phyloP scores from a whole-genome alignment of 2,797 vertebrate genomes.

The Bovichtus diacanthus region DNA sequence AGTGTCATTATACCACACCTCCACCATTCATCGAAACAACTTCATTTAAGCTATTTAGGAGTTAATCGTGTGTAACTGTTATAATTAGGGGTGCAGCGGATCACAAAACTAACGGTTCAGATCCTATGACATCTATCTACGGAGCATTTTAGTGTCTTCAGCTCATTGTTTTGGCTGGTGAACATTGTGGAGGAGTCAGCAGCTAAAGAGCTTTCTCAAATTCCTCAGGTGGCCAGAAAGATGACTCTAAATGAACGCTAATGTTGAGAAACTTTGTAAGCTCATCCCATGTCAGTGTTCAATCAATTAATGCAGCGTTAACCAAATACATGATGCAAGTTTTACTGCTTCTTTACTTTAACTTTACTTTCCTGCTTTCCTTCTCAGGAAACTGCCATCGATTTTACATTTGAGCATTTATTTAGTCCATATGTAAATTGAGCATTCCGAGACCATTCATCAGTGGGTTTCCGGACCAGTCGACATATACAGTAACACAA shows the following conservation, averaged over 20 bases:
- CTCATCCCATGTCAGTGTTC: not conserved
- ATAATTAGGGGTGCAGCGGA: no score
- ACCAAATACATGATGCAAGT: not conserved
- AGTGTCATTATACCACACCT: conserved; percentile 39
- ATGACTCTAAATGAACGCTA: not conserved
- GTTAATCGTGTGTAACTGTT: conserved; percentile 27
- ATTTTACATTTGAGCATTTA: not conserved
- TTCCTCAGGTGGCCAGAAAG: not conserved
- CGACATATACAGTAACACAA: conserved; percentile 2
- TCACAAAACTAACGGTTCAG: no score
- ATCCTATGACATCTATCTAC: no score
- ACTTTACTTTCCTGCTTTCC: not conserved
- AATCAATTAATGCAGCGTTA: not conserved
- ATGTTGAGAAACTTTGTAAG: not conserved
- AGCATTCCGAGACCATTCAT: conserved; percentile 11
- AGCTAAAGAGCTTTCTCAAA: not conserved
- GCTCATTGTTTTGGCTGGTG: not conserved
- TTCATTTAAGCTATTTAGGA: conserved; percentile 19
- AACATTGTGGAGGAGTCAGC: not conserved
- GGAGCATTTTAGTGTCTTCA: not conserved
- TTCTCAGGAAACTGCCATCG: not conserved
- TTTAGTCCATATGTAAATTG: conserved; percentile 3
- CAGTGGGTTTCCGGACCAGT: not conserved
- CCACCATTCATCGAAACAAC: conserved; percentile 38
- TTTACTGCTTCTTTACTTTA: not conserved